Conservation (phyloP, 2,888 invertebrate species). For the Tinea pellionella region DNA sequence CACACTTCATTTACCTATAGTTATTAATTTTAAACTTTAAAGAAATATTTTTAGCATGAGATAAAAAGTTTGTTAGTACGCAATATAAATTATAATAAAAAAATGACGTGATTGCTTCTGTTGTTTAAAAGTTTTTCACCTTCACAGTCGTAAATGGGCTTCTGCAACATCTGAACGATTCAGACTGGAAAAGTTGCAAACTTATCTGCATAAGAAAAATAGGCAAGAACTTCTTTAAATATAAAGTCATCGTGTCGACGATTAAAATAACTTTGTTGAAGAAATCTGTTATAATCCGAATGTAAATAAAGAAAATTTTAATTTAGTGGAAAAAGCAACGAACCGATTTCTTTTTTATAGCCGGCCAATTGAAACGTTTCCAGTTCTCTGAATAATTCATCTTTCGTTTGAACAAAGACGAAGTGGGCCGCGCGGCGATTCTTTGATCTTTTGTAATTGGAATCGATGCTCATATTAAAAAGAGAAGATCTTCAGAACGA, state of each 20-base stretch:
- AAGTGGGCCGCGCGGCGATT: conserved; percentile 68
- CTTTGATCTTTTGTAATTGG: conserved; percentile 71
- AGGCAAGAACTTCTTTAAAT: neutral
- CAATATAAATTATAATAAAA: neutral
- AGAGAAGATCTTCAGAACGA: conserved; percentile 57
- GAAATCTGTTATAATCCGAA: conserved; percentile 8
- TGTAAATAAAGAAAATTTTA: conserved; percentile 61
- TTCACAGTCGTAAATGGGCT: neutral
- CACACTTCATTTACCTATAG: conserved; percentile 6
- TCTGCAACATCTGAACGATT: neutral
- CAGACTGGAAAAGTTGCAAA: neutral
- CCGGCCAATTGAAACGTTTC: conserved; percentile 70
- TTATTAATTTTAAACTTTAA: neutral
- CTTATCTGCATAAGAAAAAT: conserved; percentile 3
- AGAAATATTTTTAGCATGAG: neutral
- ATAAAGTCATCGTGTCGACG: neutral
- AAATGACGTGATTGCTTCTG: neutral
- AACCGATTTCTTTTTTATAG: conserved; percentile 68
- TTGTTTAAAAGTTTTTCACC: neutral
- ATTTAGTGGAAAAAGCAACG: conserved; percentile 67
- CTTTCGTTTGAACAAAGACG: conserved; percentile 71
- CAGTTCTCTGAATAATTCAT: conserved; percentile 70
- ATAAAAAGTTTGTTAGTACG: neutral
- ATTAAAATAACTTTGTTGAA: conserved; percentile 10
- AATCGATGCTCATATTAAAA: conserved; percentile 71